Evolutionary conservation across 2,113 vertebrate genomes (phyloP), one percentile per base, ranked within the genome.

Genomic region (Toxotes jaculatrix): DNA sequence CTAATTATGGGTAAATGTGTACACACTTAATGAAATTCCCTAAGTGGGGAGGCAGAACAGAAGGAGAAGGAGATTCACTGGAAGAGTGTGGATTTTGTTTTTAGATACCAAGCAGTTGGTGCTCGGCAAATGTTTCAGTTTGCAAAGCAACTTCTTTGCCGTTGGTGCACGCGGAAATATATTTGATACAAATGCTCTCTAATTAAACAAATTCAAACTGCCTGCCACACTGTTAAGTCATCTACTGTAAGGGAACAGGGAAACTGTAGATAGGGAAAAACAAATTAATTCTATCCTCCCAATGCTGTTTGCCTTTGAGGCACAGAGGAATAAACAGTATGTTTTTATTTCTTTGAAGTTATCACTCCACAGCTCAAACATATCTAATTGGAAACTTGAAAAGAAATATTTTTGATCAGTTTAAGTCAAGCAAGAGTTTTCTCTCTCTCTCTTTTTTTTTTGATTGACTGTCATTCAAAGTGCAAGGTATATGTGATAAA

Each of bases 271-370:
- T 92, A 81, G 73, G 83, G 76, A 76, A 49, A 87, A 88, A 90
- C 6, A 8, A 91, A 86, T 89, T 78, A 70, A 89, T 91, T 86
- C 74, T 79, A 74, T 92, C 80, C 56, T 82, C 57, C 74, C 62
- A 70, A 49, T 87, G 70, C 49, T 65, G 73, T 92, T 90, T 92
- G 87, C 83, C 90, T 93, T 91, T 84, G 85, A 92, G 87, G 86
- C 76, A 82, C 42, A 80, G 45, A 76, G 79, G 67, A 91, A 93
- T 88, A 93, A 93, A 95, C 87, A 90, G 53, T 76, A 64, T 80
- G 27, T 77, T 83, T 84, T 88, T 80, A 69, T 79, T 83, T 86
- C 92, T 94, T 94, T 95, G 91, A 95, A 93, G 89, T 91, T 82
- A 65, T 86, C 55, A 80, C 79, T 91, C 76, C 57, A 40, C 53